Base-by-base conservation (phyloP, 2,888 invertebrate species). In the Muschampia plurimacula region DNA sequence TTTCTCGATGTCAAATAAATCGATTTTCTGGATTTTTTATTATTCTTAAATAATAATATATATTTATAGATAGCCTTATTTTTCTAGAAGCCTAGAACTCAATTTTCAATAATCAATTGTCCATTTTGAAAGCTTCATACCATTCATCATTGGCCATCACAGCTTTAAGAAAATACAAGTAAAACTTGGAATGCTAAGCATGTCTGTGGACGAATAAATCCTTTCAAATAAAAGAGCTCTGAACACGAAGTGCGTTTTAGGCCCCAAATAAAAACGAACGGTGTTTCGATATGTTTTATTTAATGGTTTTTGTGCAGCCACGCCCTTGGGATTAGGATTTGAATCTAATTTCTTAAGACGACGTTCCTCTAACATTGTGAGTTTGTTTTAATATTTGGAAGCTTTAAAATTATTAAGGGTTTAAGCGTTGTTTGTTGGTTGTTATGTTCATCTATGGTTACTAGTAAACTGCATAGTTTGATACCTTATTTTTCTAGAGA, bases 221-320 rank as follows among this genome's bases (percentile, higher is more conserved):
- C 75, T 63, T 55, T 62, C 59, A 75, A 79, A 78, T 72, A 74
- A 77, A 79, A 77, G 73, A 52, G 60, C 52, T 63, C 62, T 52
- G 12, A 75, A 74, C 77, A 75, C 74, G 77, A 57, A 76, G 75
- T 75, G 69, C 76, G 74, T 76, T 71, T 76, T 74, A 77, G 75
- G 73, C 65, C 74, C 74, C 75, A 69, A 76, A 77, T 77, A 75
- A 76, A 77, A 78, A 76, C 69, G 73, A 59, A 77, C 72, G 67
- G 76, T 76, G 75, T 79, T 81, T 77, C 77, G 76, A 81, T 79
- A 75, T 75, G 67, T 72, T 72, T 67, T 67, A 77, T 79, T 74
- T 78, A 74, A 78, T 75, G 77, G 77, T 74, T 75, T 76, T 74
- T 67, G 72, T 72, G 62, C 52, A 55, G 74, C 78, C 78, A 78